A percentile compares a stretch with the other conserved stretches of the same genome.
Evolutionary conservation across 2,113 vertebrate genomes (phyloP).

Genomic region (Salvelinus fontinalis): DNA sequence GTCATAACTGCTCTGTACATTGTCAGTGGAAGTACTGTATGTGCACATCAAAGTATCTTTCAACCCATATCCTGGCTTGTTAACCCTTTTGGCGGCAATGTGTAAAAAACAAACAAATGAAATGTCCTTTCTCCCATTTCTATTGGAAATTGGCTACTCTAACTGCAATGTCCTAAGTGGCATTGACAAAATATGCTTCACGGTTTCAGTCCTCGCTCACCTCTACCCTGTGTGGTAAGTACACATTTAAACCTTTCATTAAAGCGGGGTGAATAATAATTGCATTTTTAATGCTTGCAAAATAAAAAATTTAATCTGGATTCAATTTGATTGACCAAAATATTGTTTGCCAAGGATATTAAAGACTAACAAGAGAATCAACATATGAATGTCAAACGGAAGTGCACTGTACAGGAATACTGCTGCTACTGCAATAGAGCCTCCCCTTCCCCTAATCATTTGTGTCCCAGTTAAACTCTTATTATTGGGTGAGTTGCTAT

Average conservation of each 20-base stretch:
- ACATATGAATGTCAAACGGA: constrained; percentile 43
- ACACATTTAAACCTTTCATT: constrained; percentile 72
- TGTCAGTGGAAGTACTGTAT: constrained; percentile 50
- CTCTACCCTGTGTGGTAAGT: constrained; percentile 70
- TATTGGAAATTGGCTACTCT: constrained; percentile 64
- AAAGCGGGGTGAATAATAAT: constrained; percentile 65
- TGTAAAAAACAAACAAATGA: not conserved
- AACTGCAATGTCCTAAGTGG: constrained; percentile 68
- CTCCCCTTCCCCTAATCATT: constrained; percentile 62
- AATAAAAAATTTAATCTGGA: constrained; percentile 38
- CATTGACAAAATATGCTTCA: constrained; percentile 67
- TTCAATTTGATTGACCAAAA: constrained; percentile 28
- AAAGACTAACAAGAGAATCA: constrained; percentile 27
- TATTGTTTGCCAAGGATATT: constrained; percentile 36
- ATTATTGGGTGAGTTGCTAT: constrained; percentile 64
- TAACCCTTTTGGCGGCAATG: constrained; percentile 48
- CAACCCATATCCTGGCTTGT: constrained; percentile 48
- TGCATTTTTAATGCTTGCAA: constrained; percentile 57
- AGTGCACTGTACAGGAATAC: constrained; percentile 60
- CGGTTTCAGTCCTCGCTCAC: constrained; percentile 69
- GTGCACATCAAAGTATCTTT: constrained; percentile 50
- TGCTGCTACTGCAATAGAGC: constrained; percentile 72
- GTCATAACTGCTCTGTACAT: constrained; percentile 59
- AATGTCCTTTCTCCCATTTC: constrained; percentile 55
- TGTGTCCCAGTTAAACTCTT: constrained; percentile 62